phyloP scores from a whole-genome alignment of 2,888 invertebrate genomes.

The Nephrotoma appendiculata region DNA sequence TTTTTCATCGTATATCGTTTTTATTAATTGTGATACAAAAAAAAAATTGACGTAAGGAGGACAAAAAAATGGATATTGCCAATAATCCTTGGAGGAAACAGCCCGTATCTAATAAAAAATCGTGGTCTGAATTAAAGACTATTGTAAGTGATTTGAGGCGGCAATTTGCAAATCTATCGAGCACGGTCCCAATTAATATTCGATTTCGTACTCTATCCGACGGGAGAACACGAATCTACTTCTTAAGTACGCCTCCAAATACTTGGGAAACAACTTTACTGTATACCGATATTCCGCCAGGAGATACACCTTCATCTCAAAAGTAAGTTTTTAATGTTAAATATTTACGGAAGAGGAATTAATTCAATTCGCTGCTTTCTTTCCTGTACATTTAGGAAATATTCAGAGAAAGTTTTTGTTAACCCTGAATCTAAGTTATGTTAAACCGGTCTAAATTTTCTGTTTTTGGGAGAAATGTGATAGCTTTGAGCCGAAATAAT shows the following conservation, averaged over 20 bases:
- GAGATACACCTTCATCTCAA: constrained; percentile 25
- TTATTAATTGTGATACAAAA: neutral
- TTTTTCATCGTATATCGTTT: neutral
- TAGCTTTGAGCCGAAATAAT: too few species aligned
- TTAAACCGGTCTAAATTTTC: too few species aligned
- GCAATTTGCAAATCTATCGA: constrained; percentile 60
- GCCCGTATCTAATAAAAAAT: constrained; percentile 25
- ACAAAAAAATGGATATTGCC: neutral
- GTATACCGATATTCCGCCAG: constrained; percentile 66
- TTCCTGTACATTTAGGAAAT: neutral
- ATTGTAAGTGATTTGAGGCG: constrained; percentile 70
- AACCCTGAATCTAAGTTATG: neutral
- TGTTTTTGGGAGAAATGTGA: too few species aligned
- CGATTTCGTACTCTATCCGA: constrained; percentile 64
- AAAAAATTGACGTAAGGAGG: neutral
- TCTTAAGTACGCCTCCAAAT: constrained; percentile 72
- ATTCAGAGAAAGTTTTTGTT: neutral
- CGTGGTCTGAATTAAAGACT: constrained; percentile 67
- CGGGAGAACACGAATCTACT: constrained; percentile 75
- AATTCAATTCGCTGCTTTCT: neutral
- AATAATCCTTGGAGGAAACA: neutral
- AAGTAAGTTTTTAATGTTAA: constrained; percentile 7
- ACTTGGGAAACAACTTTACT: constrained; percentile 82
- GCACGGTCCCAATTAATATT: constrained; percentile 69
- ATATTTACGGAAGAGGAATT: neutral